Base-by-base conservation (phyloP, 1,140 invertebrate genomes). In the Pogonomyrmex barbatus region DNA sequence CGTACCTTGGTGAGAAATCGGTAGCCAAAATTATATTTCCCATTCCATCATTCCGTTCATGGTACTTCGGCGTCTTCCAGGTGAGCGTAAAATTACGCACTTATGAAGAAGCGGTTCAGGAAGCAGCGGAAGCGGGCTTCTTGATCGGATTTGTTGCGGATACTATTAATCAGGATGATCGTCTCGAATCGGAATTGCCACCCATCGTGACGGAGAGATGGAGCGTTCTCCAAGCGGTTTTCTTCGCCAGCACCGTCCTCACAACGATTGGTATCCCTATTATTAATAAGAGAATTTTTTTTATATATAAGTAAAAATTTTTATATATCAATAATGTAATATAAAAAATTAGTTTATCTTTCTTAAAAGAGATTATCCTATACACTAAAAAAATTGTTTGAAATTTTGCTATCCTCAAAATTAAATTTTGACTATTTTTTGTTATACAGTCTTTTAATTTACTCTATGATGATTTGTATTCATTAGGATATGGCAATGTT, bases 401-500 rank as follows among this genome's bases (percentile, higher is more conserved):
- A 73, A 54, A 73, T 39, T 52, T 4, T 24, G 10, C 2, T 9
- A 60, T 45, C 10, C 10, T 30, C 9, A 62, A 47, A 10, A 2
- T 77, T 39, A 71, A 71, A 52, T 5, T 42, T 70, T 81, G 42
- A 1, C 67, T 54, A 45, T 70, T 1, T 30, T 75, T 70, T 50
- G 0, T 54, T 47, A 33, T 83, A 8, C 3, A 10, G 17, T 4
- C 47, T 47, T 75, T 76, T 85, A 10, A n/a, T 39, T 56, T 6
- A 45, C 14, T 50, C 1, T 33, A 42, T 17, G 9, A 54, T 4
- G 5, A 77, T 14, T 42, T 85, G 17, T 36, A 30, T 52, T 56
- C 62, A 60, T 95, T 95, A 99, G 98, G 99, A 82, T 99, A 99
- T 94, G 99, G 99, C 65, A 98, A 99, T 93, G 98, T 99, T 87